A percentile compares a stretch with the other conserved stretches of the same genome.
phyloP scores from a whole-genome alignment of 1,140 invertebrate genomes.

The Lanistes nyassanus region DNA sequence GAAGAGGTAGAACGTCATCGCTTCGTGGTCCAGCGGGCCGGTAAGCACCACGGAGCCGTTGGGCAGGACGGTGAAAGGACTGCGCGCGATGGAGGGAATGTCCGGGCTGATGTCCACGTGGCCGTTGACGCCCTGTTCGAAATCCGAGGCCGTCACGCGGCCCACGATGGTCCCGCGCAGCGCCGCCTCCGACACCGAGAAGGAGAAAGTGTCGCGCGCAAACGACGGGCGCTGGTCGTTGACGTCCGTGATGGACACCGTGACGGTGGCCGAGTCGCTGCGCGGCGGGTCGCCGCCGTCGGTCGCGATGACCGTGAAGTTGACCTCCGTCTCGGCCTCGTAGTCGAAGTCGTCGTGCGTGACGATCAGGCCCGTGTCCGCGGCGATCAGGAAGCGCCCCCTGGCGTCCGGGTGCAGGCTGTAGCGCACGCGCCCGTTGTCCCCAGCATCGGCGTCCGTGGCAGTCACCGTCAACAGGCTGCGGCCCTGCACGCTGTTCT shows the following conservation, averaged over 20 bases:
- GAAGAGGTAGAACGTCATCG: conserved; percentile 80
- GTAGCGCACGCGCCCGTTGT: conserved; percentile 43
- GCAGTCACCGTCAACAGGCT: conserved; percentile 77
- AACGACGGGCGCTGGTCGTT: conserved; percentile 49
- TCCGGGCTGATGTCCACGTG: conserved; percentile 31
- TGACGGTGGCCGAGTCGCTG: conserved; percentile 30
- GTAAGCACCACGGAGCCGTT: conserved; percentile 31
- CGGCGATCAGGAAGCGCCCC: conserved; percentile 30
- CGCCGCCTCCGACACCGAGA: conserved; percentile 39
- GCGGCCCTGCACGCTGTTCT: conserved; percentile 52
- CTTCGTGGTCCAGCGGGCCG: conserved; percentile 81
- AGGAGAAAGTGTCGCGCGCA: conserved; percentile 31
- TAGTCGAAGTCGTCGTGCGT: conserved; percentile 40
- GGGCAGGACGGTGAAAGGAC: conserved; percentile 24
- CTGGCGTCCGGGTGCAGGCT: conserved; percentile 30
- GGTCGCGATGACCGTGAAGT: conserved; percentile 43
- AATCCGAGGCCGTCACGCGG: conserved; percentile 31
- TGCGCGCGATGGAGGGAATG: background rate
- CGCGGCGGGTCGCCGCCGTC: conserved; percentile 42
- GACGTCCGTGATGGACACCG: conserved; percentile 40
- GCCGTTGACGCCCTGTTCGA: conserved; percentile 35
- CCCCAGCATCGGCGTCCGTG: conserved; percentile 84
- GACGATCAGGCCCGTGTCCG: conserved; percentile 33
- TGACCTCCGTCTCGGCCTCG: conserved; percentile 34
- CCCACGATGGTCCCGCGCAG: conserved; percentile 30